phyloP scores from a whole-genome alignment of 2,888 invertebrate genomes.

The Acrobasis repandana region DNA sequence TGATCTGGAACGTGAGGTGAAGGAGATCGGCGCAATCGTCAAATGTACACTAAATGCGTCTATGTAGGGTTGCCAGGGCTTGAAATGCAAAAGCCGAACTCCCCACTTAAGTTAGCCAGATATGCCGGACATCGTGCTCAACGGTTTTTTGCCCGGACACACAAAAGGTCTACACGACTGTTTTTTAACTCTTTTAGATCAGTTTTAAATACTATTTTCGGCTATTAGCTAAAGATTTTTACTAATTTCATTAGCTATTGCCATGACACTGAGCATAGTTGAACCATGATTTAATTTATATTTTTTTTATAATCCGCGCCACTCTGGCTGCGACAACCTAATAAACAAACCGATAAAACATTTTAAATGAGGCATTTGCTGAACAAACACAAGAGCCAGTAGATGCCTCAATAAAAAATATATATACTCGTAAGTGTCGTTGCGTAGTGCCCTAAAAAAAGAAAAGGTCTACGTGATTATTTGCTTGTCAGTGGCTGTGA shows the following conservation, averaged over 20 bases:
- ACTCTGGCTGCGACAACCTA: conserved; percentile 4
- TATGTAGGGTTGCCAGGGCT: no score
- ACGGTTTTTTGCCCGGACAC: no score
- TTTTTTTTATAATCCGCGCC: conserved; percentile 10
- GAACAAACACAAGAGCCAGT: background rate
- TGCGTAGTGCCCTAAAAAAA: background rate
- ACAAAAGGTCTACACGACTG: no score
- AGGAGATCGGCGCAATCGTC: conserved; percentile 19
- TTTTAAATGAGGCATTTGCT: background rate
- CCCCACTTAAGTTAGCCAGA: no score
- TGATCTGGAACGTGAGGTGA: conserved; percentile 33
- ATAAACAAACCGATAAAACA: conserved; percentile 9
- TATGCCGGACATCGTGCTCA: no score
- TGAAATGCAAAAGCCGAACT: no score
- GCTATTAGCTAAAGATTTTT: no score
- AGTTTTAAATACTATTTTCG: no score
- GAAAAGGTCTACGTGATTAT: background rate
- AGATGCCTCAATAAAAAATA: background rate
- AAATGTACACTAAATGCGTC: conserved; percentile 7
- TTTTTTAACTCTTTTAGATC: no score
- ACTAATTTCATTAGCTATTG: no score
- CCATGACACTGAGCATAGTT: no score
- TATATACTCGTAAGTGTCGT: no score
- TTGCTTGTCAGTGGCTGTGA: background rate
- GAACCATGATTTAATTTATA: background rate